A percentile compares a stretch with the other conserved stretches of the same genome.
Conservation (phyloP, 2,888 invertebrate genomes). For the Drosophila merina region DNA sequence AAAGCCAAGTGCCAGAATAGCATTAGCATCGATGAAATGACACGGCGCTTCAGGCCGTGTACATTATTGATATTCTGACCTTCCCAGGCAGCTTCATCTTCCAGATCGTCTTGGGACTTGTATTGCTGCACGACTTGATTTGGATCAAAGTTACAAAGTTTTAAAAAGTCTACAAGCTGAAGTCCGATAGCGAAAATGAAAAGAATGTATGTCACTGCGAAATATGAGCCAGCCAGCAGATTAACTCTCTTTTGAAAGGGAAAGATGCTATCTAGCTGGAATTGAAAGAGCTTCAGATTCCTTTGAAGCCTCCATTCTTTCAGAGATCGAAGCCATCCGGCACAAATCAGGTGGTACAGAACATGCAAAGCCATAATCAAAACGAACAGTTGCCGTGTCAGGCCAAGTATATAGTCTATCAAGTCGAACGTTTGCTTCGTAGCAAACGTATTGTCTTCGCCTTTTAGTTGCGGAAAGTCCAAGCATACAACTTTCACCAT, state of each 20-base stretch:
- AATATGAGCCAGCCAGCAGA: constrained; percentile 47
- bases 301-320: constrained; percentile 3
- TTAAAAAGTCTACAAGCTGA: constrained; percentile 13
- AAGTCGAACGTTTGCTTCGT: fast-evolving
- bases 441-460: neutral
- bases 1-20: constrained; percentile 44
- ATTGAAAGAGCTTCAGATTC: constrained; percentile 2
- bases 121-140: constrained; percentile 10
- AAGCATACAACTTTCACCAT: constrained; percentile 8
- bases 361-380: constrained; percentile 33
- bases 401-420: constrained; percentile 13
- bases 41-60: neutral
- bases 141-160: constrained; percentile 27
- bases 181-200: constrained; percentile 12
- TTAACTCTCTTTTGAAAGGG: constrained; percentile 30
- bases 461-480: constrained; percentile 9
- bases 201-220: constrained; percentile 29
- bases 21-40: neutral
- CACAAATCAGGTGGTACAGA: constrained; percentile 46
- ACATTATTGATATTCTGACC: constrained; percentile 6
- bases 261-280: constrained; percentile 3
- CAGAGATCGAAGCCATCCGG: constrained; percentile 48
- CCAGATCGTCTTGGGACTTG: constrained; percentile 27
- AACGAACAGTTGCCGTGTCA: constrained; percentile 17
- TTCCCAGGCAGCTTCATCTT: constrained; percentile 47